Evolutionary conservation across 2,888 invertebrate species (phyloP).

Genomic region (Campoplex capitator): DNA sequence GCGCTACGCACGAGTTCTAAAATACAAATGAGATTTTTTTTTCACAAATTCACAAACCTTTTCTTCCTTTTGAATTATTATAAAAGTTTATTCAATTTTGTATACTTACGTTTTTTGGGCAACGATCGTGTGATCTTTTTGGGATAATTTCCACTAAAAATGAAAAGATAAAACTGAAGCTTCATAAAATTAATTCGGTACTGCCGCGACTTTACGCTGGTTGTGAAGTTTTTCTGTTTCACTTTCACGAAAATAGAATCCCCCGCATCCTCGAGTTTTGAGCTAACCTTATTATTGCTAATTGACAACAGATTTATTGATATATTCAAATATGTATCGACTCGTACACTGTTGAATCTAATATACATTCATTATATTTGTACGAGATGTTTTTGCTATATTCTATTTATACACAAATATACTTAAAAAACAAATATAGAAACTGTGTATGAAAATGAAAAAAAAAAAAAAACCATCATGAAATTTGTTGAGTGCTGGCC

Average conservation of each 20-base stretch:
- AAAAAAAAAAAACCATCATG: constrained; percentile 42
- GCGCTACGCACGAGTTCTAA: neutral
- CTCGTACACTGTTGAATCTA: constrained; percentile 44
- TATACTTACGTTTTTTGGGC: neutral
- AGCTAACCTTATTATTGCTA: constrained; percentile 19
- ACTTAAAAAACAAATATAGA: neutral
- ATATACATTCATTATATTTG: constrained; percentile 75
- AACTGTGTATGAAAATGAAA: constrained; percentile 32
- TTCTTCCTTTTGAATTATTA: neutral
- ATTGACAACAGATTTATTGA: constrained; percentile 8
- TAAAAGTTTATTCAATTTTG: neutral
- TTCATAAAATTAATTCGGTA: neutral
- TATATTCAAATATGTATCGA: constrained; percentile 30
- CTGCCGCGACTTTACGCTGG: constrained; percentile 48
- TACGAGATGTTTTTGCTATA: constrained; percentile 78
- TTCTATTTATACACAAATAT: constrained; percentile 68
- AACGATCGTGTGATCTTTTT: neutral
- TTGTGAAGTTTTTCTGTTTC: constrained; percentile 28
- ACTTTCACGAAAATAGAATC: neutral
- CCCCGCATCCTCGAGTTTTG: neutral
- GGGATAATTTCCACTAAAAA: neutral
- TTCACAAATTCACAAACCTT: neutral
- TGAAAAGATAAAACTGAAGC: neutral
- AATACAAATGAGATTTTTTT: neutral
- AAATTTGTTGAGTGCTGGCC: constrained; percentile 71